Evolutionary conservation across 2,113 vertebrate genomes (phyloP).

Genomic region (Datnioides undecimradiatus): DNA sequence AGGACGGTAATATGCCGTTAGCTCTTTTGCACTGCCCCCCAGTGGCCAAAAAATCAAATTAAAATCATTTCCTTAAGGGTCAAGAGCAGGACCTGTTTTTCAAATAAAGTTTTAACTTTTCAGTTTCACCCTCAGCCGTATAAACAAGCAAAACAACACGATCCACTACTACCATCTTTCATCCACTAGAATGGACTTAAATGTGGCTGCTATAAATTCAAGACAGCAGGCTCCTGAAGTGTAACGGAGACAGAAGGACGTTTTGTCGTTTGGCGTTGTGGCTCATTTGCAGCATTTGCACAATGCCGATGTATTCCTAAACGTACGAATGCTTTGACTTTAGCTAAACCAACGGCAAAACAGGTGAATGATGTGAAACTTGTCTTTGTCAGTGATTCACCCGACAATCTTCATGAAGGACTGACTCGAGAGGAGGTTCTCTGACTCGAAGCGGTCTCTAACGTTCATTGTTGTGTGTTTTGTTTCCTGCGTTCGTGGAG

Average conservation of each 20-base stretch:
- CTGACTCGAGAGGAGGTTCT: background rate
- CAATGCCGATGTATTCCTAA: background rate
- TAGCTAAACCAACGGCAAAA: background rate
- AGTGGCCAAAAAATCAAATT: no score
- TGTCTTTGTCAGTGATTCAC: background rate
- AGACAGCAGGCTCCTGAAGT: background rate
- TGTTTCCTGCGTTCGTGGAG: constrained; percentile 23
- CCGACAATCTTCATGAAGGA: background rate
- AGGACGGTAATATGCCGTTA: no score
- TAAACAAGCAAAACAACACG: background rate
- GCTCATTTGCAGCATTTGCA: background rate
- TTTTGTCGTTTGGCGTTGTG: background rate
- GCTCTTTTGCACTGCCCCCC: no score
- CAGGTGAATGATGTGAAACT: background rate
- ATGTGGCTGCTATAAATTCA: background rate
- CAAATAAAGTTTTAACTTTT: no score
- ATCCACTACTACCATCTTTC: background rate
- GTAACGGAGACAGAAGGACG: background rate
- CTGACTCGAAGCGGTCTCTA: constrained; percentile 27
- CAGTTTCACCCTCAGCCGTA: no score
- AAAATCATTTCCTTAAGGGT: no score
- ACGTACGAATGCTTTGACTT: background rate
- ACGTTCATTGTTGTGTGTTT: constrained; percentile 37
- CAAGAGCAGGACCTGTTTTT: no score
- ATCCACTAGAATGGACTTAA: background rate